phyloP scores from a whole-genome alignment of 2,113 vertebrate species.

The rabbit (Oryctolagus cuniculus) region mOryCun1.1 NC_091432.1:51237001-51237500 shows the following conservation, averaged over 20 bases:
- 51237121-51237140: not conserved
- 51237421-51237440: not conserved
- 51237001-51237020: constrained; percentile 37
- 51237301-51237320: constrained; percentile 65
- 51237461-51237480: not conserved
- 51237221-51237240: not conserved
- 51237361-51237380: constrained; percentile 68
- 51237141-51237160: constrained; percentile 4
- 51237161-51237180: not conserved
- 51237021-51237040: constrained; percentile 47
- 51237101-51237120: not conserved
- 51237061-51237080: constrained; percentile 5
- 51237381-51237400: constrained; percentile 51
- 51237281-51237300: constrained; percentile 52
- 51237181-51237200: not conserved
- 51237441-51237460: constrained; percentile 35
- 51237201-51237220: not conserved
- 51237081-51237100: not conserved
- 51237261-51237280: not conserved
- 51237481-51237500: constrained; percentile 33
- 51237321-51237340: constrained; percentile 56
- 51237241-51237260: not conserved
- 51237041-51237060: constrained; percentile 44
- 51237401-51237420: not conserved
- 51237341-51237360: constrained; percentile 63